Conservation (phyloP, 1,140 invertebrate species). For the Lepidurus apus region DNA sequence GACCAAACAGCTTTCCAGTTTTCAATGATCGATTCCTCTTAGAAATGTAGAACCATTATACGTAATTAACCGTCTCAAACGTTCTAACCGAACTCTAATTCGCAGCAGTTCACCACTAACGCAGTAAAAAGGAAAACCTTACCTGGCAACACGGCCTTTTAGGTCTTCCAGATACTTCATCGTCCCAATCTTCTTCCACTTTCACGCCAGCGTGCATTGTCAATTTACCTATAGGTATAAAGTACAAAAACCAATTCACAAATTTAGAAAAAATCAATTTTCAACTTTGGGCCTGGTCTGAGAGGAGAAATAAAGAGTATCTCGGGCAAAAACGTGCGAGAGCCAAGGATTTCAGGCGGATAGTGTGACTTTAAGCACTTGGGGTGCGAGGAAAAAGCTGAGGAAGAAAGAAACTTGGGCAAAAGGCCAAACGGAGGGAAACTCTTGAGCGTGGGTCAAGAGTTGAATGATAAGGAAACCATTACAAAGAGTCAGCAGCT, state of each 20-base stretch:
- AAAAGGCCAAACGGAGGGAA: background rate
- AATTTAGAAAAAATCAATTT: too few species aligned
- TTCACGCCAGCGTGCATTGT: background rate
- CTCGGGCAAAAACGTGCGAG: background rate
- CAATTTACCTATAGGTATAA: background rate
- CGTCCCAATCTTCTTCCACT: slow-evolving; percentile 16
- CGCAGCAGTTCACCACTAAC: too few species aligned
- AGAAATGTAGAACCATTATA: too few species aligned
- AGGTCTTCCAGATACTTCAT: background rate
- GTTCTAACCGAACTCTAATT: too few species aligned
- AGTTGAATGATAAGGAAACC: background rate
- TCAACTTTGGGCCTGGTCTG: too few species aligned
- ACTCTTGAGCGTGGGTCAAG: background rate
- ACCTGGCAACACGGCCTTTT: background rate
- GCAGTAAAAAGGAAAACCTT: background rate
- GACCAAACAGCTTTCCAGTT: too few species aligned
- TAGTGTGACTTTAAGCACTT: slow-evolving; percentile 3
- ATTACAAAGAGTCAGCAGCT: slow-evolving; percentile 5
- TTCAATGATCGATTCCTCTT: too few species aligned
- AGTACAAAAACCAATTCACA: too few species aligned
- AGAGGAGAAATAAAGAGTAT: background rate
- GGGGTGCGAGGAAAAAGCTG: background rate
- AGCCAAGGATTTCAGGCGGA: background rate
- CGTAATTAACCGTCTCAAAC: too few species aligned
- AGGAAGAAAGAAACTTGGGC: slow-evolving; percentile 5